phyloP scores from a whole-genome alignment of 2,888 invertebrate species.

The Amphipyra tragopoginis region DNA sequence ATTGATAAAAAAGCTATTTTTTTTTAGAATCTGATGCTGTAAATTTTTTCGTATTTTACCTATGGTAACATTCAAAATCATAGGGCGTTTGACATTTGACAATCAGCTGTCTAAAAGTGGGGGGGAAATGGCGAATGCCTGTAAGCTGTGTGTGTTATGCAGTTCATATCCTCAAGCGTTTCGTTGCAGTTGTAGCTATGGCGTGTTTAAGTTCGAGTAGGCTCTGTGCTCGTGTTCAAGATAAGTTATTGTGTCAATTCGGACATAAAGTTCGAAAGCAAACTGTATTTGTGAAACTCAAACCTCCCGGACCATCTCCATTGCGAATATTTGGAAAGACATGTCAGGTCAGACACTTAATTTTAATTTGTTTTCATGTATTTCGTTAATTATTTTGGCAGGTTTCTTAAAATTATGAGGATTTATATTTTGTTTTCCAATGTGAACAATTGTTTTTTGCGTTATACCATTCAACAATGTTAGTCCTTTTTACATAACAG shows the following conservation, averaged over 20 bases:
- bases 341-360: slow-evolving; percentile 81
- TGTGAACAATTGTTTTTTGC: slow-evolving; percentile 35
- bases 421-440: slow-evolving; percentile 26
- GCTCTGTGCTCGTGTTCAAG: slow-evolving; percentile 94
- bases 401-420: slow-evolving; percentile 14
- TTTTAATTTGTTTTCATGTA: slow-evolving; percentile 37
- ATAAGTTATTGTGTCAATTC: slow-evolving; percentile 95
- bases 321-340: slow-evolving; percentile 88
- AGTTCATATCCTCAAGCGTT: slow-evolving; percentile 89
- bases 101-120: slow-evolving; percentile 89
- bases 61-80: slow-evolving; percentile 51
- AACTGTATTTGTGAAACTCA: slow-evolving; percentile 92
- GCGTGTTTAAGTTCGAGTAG: slow-evolving; percentile 95
- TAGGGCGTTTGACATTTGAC: slow-evolving; percentile 74
- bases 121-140: slow-evolving; percentile 86
- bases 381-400: slow-evolving; percentile 17
- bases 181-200: slow-evolving; percentile 94
- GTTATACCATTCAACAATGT: slow-evolving; percentile 14
- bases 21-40: too few relatives aligned
- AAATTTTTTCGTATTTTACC: not conserved
- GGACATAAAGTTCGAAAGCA: slow-evolving; percentile 92
- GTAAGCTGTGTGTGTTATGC: slow-evolving; percentile 82
- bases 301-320: slow-evolving; percentile 91
- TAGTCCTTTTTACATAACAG: slow-evolving; percentile 71
- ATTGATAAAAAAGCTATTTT: too few relatives aligned